Conservation (phyloP, 2,113 vertebrate genomes). For the Pyrgilauda ruficollis region DNA sequence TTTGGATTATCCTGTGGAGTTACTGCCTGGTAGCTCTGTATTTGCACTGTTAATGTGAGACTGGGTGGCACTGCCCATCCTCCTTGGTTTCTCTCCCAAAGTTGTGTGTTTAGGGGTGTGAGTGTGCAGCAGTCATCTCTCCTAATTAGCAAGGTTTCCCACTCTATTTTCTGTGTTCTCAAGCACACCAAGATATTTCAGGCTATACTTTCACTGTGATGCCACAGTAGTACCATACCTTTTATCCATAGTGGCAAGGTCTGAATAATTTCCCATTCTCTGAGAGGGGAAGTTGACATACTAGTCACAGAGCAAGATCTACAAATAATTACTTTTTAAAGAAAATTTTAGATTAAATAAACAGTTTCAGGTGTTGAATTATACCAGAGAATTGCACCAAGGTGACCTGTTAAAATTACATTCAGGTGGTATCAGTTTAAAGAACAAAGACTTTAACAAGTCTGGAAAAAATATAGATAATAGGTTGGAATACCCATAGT, state of each 20-base stretch:
- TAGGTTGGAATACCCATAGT: neutral
- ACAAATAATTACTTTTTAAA: neutral
- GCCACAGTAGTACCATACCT: neutral
- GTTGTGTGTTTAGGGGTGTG: neutral
- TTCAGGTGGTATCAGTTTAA: neutral
- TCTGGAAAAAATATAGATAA: neutral
- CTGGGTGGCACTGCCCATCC: neutral
- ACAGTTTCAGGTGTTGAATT: neutral
- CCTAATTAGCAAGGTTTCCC: neutral
- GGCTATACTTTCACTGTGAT: neutral
- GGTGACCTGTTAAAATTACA: neutral
- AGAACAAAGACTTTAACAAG: neutral
- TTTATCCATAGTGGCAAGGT: neutral
- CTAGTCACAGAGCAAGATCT: neutral
- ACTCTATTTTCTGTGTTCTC: neutral
- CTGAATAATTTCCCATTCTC: neutral
- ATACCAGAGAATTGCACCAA: neutral
- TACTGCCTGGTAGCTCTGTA: neutral
- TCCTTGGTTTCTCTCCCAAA: neutral
- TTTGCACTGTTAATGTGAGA: neutral
- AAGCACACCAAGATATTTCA: neutral
- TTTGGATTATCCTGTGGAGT: neutral
- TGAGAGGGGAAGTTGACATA: accelerated
- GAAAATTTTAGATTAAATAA: neutral
- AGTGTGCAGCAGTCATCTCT: neutral